Percentiles rank a stretch among this genome's conserved stretches.
phyloP scores from a whole-genome alignment of 2,888 invertebrate species.

The Stenolophus ochropezus region DNA sequence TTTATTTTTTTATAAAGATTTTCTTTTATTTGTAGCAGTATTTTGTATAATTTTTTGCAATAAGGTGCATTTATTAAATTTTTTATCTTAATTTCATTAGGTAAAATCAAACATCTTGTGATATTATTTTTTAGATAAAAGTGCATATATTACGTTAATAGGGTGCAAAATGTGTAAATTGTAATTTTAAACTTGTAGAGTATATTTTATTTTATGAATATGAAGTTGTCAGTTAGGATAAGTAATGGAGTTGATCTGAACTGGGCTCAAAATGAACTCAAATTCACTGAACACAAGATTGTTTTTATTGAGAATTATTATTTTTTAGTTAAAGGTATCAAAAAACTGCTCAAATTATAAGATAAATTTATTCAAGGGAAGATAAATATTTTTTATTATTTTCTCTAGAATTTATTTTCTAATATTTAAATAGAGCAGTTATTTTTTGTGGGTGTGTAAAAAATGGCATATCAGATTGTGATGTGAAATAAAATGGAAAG shows the following conservation, averaged over 20 bases:
- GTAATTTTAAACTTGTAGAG: conserved; percentile 17
- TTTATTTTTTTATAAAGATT: conserved; percentile 3
- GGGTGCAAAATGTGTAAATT: conserved; percentile 36
- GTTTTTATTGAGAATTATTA: not conserved
- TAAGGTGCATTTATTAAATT: conserved; percentile 47
- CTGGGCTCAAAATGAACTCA: conserved; percentile 26
- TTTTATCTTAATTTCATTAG: conserved; percentile 28
- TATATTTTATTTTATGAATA: conserved; percentile 37
- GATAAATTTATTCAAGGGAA: too few relatives aligned
- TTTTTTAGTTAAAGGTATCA: too few relatives aligned
- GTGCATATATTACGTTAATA: conserved; percentile 44
- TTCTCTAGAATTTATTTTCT: too few relatives aligned
- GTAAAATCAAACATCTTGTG: conserved; percentile 40
- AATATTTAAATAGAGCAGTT: not conserved
- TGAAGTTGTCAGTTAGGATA: conserved; percentile 50
- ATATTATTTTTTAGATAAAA: conserved; percentile 47
- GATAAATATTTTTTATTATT: too few relatives aligned
- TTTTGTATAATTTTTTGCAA: conserved; percentile 11
- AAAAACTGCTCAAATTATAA: too few relatives aligned
- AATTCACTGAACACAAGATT: conserved; percentile 51
- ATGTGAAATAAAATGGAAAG: not conserved
- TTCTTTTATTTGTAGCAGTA: conserved; percentile 29
- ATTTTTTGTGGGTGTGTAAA: conserved; percentile 3
- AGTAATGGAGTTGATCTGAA: conserved; percentile 27
- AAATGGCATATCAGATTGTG: conserved; percentile 28